A percentile compares a stretch with the other conserved stretches of the same genome.
phyloP scores from a whole-genome alignment of 1,140 invertebrate species.

The Drosophila bocki region DNA sequence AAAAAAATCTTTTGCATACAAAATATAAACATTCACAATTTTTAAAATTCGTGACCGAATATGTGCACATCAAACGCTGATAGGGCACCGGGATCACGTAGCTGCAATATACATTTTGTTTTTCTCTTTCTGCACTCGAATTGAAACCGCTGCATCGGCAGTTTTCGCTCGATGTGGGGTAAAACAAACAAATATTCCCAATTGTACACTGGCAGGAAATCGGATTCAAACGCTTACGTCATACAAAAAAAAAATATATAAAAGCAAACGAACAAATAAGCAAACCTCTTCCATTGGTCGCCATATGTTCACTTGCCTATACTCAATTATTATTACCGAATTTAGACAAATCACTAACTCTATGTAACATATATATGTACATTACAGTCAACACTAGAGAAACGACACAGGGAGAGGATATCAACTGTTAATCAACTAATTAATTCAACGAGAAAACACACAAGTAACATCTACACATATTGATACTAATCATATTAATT shows the following conservation, averaged over 20 bases:
- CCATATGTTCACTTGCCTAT: too few species aligned
- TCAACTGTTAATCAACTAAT: background rate
- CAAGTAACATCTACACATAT: constrained; percentile 14
- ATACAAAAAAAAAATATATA: background rate
- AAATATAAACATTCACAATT: background rate
- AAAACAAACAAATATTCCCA: constrained; percentile 1
- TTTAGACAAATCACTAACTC: background rate
- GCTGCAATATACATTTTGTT: background rate
- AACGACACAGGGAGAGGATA: constrained; percentile 5
- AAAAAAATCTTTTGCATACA: constrained; percentile 3
- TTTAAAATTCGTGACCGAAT: constrained; percentile 11
- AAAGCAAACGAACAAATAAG: background rate
- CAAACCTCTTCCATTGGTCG: background rate
- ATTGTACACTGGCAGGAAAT: background rate
- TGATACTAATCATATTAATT: constrained; percentile 4
- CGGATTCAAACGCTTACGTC: constrained; percentile 1
- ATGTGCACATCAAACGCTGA: constrained; percentile 14
- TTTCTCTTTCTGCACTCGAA: background rate
- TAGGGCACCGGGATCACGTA: constrained; percentile 2
- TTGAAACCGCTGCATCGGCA: background rate
- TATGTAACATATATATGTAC: background rate
- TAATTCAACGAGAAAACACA: background rate
- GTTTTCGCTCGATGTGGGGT: background rate
- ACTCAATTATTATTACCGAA: background rate
- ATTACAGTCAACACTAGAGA: constrained; percentile 9